A percentile compares a stretch with the other conserved stretches of the same genome.
Conservation (phyloP, 2,113 vertebrate species). For the Rhipidura dahli region DNA sequence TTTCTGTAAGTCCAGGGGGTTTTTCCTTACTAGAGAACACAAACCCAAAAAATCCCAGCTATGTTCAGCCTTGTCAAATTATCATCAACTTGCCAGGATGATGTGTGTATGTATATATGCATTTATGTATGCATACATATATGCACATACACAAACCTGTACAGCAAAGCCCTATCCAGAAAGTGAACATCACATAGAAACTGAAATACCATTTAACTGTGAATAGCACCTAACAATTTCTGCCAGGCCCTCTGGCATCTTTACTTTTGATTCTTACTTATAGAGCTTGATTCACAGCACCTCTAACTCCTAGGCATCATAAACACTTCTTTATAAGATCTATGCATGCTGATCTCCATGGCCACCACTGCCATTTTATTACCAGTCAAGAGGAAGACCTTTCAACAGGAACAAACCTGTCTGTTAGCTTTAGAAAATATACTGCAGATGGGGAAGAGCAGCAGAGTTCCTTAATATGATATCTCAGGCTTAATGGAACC, state of each 20-base stretch:
- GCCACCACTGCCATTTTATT: neutral
- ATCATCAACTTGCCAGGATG: neutral
- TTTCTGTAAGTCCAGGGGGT: neutral
- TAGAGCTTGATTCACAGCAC: neutral
- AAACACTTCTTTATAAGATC: neutral
- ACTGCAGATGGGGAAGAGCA: neutral
- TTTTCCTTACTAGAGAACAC: neutral
- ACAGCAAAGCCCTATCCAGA: neutral
- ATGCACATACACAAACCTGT: too few species aligned
- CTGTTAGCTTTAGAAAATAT: neutral
- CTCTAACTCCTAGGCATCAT: neutral
- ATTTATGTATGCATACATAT: neutral
- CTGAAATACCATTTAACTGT: neutral
- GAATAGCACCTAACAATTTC: neutral
- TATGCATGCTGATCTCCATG: neutral
- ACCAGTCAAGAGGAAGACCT: neutral
- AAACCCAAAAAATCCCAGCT: neutral
- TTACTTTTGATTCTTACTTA: neutral
- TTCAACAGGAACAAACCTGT: neutral
- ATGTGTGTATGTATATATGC: accelerated
- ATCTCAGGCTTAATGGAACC: neutral
- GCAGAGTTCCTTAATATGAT: neutral
- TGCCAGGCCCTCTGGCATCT: neutral
- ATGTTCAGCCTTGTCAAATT: neutral
- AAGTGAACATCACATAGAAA: neutral